These are phyloP conservation scores for Callimico goeldii DNA, from an alignment of 2,797 vertebrate species.

Conservation along the genomic window DNA sequence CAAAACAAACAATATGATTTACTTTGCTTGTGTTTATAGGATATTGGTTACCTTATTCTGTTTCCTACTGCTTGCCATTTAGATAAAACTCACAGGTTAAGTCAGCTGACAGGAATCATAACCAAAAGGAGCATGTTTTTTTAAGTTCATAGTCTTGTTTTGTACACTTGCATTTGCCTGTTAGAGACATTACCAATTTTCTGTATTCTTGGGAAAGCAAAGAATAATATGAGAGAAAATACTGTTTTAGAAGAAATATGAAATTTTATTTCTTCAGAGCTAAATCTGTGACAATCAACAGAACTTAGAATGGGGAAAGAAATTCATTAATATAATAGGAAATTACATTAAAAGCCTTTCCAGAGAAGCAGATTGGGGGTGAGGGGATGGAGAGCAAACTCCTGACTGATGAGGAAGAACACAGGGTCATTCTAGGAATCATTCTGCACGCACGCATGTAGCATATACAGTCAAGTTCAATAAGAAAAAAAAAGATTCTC, in stretches of 20 bases:
- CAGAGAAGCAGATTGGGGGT: background rate
- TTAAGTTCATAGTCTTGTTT: background rate
- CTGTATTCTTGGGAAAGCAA: background rate
- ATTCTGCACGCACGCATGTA: background rate
- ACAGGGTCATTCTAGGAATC: background rate
- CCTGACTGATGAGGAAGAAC: background rate
- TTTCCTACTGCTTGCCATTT: conserved; percentile 46
- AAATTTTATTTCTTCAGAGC: conserved; percentile 35
- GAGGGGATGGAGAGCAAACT: background rate
- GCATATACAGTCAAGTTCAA: background rate
- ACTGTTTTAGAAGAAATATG: background rate
- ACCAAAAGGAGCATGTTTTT: background rate
- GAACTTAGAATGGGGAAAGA: background rate
- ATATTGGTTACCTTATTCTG: conserved; percentile 28
- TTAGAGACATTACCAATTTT: background rate
- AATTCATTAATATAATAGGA: background rate
- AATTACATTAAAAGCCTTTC: background rate
- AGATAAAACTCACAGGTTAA: conserved; percentile 44
- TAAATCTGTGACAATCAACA: background rate
- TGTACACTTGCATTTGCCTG: conserved; percentile 27
- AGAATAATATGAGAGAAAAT: conserved; percentile 30
- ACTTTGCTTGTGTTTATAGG: conserved; percentile 24
- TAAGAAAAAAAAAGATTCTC: background rate
- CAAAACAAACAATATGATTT: conserved; percentile 42
- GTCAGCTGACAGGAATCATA: conserved; percentile 36